phyloP scores from a whole-genome alignment of 2,888 invertebrate species.

The Diplazon laetatorius region DNA sequence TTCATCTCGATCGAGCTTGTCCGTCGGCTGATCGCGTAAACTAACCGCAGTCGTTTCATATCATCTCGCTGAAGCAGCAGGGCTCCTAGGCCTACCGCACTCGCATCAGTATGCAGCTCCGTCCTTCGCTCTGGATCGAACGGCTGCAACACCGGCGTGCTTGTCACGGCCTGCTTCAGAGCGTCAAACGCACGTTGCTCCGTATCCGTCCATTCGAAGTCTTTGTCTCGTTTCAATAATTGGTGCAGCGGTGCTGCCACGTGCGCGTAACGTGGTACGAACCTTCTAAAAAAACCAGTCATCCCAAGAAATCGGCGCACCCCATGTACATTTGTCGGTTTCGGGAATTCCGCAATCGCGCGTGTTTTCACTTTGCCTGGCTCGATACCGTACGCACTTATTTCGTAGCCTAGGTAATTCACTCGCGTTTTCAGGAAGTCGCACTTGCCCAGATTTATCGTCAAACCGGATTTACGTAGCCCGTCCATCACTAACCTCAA shows the following conservation, averaged over 20 bases:
- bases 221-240: background rate
- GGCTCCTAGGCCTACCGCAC: too few species aligned
- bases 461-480: background rate
- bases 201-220: constrained; percentile 24
- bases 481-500: background rate
- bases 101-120: constrained; percentile 29
- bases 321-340: constrained; percentile 35
- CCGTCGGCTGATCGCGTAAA: constrained; percentile 64
- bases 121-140: constrained; percentile 21
- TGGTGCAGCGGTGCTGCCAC: constrained; percentile 15
- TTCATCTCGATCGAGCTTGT: constrained; percentile 64
- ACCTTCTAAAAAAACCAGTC: constrained; percentile 50
- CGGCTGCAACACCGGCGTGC: constrained; percentile 18
- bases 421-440: constrained; percentile 67
- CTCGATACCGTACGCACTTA: constrained; percentile 24
- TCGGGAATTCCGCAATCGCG: constrained; percentile 60
- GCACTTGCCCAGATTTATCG: constrained; percentile 69
- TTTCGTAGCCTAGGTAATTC: constrained; percentile 69
- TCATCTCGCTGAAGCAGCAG: too few species aligned
- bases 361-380: constrained; percentile 63
- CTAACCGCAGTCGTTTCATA: too few species aligned
- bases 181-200: constrained; percentile 12
- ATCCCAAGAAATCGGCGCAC: constrained; percentile 43
- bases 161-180: background rate
- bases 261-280: constrained; percentile 25